phyloP scores from a whole-genome alignment of 2,113 vertebrate species.

The Lonchura striata region DNA sequence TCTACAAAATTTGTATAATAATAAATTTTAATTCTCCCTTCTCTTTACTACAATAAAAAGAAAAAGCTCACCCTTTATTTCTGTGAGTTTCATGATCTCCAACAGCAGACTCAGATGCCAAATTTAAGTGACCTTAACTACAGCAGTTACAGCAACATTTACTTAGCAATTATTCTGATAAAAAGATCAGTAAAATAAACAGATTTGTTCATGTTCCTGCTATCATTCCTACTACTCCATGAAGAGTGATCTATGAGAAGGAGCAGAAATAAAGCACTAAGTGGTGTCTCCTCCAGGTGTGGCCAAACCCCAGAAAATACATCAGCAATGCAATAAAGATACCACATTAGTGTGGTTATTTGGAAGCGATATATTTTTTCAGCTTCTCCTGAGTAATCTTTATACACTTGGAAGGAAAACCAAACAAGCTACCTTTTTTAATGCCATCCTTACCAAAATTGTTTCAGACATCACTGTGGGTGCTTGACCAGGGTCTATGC shows the following conservation, averaged over 20 bases:
- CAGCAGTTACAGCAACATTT: not conserved
- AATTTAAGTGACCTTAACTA: not conserved
- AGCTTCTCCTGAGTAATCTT: not conserved
- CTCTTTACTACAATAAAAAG: not conserved
- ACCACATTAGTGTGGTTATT: not conserved
- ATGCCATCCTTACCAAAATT: not conserved
- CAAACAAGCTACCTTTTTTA: accelerated
- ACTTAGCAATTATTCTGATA: not conserved
- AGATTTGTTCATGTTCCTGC: not conserved
- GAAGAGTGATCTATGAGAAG: not conserved
- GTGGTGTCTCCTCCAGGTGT: not conserved
- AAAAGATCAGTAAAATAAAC: not conserved
- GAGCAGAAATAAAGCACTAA: not conserved
- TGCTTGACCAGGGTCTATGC: not conserved
- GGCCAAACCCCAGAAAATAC: not conserved
- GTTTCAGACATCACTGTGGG: not conserved
- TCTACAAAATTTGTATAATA: not conserved
- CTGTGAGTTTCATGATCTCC: not conserved
- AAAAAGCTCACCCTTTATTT: not conserved
- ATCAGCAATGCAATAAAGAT: not conserved
- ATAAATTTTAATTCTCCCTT: not conserved
- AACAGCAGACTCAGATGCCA: not conserved
- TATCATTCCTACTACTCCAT: not conserved
- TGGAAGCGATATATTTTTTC: not conserved
- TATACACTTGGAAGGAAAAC: not conserved